phyloP scores from a whole-genome alignment of 2,888 invertebrate genomes.

The Amblyjoppa proteus region DNA sequence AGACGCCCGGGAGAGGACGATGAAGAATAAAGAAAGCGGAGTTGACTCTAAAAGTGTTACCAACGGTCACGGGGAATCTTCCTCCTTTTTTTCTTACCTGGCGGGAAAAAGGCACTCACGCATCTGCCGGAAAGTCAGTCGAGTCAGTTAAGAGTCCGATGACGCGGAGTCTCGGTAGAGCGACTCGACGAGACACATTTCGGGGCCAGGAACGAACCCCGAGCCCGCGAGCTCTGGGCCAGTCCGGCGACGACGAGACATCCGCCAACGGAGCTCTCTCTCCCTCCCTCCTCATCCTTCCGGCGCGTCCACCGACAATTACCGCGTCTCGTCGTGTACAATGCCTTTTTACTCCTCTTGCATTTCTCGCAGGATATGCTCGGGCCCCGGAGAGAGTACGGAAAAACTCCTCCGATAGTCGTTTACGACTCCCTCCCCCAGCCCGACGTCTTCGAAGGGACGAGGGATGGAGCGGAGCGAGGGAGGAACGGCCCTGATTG shows the following conservation, averaged over 20 bases:
- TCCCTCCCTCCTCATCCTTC: slow-evolving; percentile 11
- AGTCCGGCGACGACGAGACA: slow-evolving; percentile 24
- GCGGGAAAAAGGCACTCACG: neutral
- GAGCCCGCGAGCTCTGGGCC: neutral
- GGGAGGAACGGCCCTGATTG: slow-evolving; percentile 54
- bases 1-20: slow-evolving; percentile 16
- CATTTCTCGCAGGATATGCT: slow-evolving; percentile 21
- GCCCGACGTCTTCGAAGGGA: neutral
- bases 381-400: neutral
- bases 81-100: slow-evolving; percentile 21
- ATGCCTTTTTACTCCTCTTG: slow-evolving; percentile 17
- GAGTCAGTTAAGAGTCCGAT: slow-evolving; percentile 19
- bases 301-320: slow-evolving; percentile 17
- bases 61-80: slow-evolving; percentile 31
- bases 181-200: slow-evolving; percentile 12
- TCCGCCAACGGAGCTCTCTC: neutral
- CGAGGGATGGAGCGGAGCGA: slow-evolving; percentile 28
- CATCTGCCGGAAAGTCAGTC: slow-evolving; percentile 42
- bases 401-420: slow-evolving; percentile 28
- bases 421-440: slow-evolving; percentile 50
- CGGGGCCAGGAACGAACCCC: neutral
- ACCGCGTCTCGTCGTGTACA: slow-evolving; percentile 11
- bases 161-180: neutral
- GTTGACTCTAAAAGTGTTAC: slow-evolving; percentile 25
- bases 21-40: slow-evolving; percentile 8